Conservation (phyloP, 2,113 vertebrate genomes). For the Papio anubis region DNA sequence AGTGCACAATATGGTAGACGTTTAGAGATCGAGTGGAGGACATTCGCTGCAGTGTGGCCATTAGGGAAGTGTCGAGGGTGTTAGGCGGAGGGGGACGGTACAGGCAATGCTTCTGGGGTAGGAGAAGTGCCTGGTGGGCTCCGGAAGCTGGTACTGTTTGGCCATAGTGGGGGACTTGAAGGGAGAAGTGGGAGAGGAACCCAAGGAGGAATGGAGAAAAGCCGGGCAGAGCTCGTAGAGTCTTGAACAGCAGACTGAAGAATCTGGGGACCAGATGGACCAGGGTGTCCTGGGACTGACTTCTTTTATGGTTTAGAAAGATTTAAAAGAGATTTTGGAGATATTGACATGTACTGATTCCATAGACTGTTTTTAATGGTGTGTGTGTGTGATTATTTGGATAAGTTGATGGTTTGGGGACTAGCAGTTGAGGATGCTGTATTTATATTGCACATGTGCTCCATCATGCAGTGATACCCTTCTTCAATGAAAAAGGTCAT, state of each 20-base stretch:
- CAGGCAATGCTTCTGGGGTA: no score
- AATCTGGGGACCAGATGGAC: no score
- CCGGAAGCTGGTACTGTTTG: neutral
- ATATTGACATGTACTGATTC: neutral
- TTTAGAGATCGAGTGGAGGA: neutral
- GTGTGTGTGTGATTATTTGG: neutral
- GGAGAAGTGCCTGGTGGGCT: neutral
- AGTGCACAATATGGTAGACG: no score
- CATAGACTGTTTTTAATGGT: neutral
- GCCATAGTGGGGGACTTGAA: neutral
- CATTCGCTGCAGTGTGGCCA: accelerated
- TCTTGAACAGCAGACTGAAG: neutral
- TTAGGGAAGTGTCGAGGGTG: accelerated
- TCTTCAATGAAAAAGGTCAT: neutral
- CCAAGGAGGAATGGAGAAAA: neutral
- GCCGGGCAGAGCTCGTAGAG: neutral
- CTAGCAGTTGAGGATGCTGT: neutral
- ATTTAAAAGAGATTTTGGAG: neutral
- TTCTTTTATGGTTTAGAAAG: neutral
- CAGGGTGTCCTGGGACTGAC: neutral
- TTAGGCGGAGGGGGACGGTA: neutral
- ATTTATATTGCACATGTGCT: neutral
- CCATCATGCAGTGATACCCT: neutral
- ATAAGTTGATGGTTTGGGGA: neutral
- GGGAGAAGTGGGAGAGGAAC: neutral